Evolutionary conservation across 2,113 vertebrate genomes (phyloP), one percentile per base, ranked within the genome.

Genomic region (Rhinichthys klamathensis): DNA sequence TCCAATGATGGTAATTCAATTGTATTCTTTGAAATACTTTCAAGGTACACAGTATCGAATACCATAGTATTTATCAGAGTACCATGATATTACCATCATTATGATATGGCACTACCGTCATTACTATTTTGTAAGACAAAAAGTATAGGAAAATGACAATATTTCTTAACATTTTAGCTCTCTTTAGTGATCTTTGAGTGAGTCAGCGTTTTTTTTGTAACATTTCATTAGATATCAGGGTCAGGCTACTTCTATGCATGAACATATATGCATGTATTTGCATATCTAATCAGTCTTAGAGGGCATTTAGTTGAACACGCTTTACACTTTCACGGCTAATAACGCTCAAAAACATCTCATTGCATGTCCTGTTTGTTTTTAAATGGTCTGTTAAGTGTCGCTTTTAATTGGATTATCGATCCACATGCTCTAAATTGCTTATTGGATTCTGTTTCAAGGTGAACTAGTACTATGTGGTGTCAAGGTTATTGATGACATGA

Each of bases 341-440:
- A 21, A 25, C 23, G 7, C 23, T 41, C 38, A 8, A 41, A 41
- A 41, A 8, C 44, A 76, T 56, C 8, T 38, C 21, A 41, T 35
- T 41, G 67, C 2, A 0, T 51, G 49, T 32, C n/a, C 32, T 63
- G 23, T n/a, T 44, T 58, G 69, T 25, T 58, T 63, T 80, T 27
- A 46, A 80, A 74, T 27, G 3, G 13, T 80, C 13, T 46, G n/a
- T 80, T 46, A 46, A 63, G n/a, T 38, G 77, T 58, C 35, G 4
- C 16, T 10, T 65, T 65, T 49, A 65, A 80, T 65, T 65, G 3
- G 38, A 23, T 27, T 32, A 80, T 80, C 49, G 78, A 80, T 80
- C 13, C n/a, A 23, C 2, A 4, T 18, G n/a, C 60, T 80, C n/a
- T 65, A 12, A 78, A 38, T 2, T 78, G 38, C 15, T 18, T 41